Evolutionary conservation across 2,113 vertebrate genomes (phyloP).

Genomic region (Syngnathus scovelli): DNA sequence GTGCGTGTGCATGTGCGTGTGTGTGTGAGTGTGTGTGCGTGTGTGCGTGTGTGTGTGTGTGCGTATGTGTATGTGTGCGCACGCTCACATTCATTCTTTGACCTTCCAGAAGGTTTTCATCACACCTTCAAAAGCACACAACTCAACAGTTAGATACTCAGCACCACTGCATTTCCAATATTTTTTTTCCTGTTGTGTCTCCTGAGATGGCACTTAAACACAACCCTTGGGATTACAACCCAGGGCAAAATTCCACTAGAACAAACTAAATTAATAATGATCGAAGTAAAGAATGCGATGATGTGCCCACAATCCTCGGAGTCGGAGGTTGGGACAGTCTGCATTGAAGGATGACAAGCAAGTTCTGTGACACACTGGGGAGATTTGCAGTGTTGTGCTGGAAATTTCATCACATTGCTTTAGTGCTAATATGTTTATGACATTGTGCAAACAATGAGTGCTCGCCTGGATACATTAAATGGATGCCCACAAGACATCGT

Average conservation of each 20-base stretch:
- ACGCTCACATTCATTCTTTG: background rate
- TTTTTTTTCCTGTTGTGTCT: constrained; percentile 24
- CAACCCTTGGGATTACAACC: constrained; percentile 11
- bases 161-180: background rate
- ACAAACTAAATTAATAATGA: constrained; percentile 53
- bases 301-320: constrained; percentile 15
- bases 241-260: constrained; percentile 12
- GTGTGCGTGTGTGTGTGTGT: background rate
- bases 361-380: constrained; percentile 6
- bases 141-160: background rate
- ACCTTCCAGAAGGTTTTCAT: background rate
- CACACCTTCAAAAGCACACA: background rate
- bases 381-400: constrained; percentile 32
- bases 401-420: constrained; percentile 35
- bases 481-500: constrained; percentile 18
- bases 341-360: constrained; percentile 6
- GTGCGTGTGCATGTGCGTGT: too few species aligned
- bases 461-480: constrained; percentile 24
- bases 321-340: constrained; percentile 10
- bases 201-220: constrained; percentile 33
- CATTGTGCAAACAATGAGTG: constrained; percentile 31
- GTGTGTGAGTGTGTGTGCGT: background rate
- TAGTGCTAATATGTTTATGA: constrained; percentile 23
- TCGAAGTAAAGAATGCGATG: constrained; percentile 28
- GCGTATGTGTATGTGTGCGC: background rate